Conservation (phyloP, 2,113 vertebrate genomes). For the Epinephelus cyanopodus region DNA sequence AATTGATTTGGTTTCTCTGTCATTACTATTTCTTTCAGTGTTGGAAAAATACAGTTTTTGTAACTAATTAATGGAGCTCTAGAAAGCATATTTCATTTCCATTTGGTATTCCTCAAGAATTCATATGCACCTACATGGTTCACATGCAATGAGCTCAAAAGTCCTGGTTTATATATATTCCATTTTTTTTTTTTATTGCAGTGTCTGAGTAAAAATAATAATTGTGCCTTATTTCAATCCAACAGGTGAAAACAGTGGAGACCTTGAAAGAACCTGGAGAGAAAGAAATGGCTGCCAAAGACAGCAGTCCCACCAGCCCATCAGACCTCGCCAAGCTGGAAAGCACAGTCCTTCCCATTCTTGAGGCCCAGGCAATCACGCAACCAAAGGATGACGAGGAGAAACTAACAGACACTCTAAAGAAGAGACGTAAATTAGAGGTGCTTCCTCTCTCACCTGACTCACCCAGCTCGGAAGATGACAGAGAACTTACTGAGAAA, state of each 20-base stretch:
- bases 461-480: conserved; percentile 88
- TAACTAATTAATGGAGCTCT: neutral
- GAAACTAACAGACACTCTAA: conserved; percentile 76
- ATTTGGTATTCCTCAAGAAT: neutral
- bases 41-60: neutral
- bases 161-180: neutral
- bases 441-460: conserved; percentile 86
- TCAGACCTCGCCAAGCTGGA: conserved; percentile 95
- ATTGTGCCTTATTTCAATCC: conserved; percentile 74
- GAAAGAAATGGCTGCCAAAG: conserved; percentile 84
- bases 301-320: conserved; percentile 90
- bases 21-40: neutral
- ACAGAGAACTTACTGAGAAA: conserved; percentile 83
- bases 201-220: neutral
- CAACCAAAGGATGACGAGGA: conserved; percentile 81
- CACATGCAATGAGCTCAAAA: neutral
- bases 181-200: neutral
- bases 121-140: neutral
- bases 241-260: conserved; percentile 83
- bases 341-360: conserved; percentile 94
- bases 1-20: neutral
- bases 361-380: conserved; percentile 89
- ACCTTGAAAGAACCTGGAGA: conserved; percentile 83
- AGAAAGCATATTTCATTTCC: neutral
- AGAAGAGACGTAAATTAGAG: conserved; percentile 86